Conservation (phyloP, 2,113 vertebrate species). For the Epinephelus fuscoguttatus region DNA sequence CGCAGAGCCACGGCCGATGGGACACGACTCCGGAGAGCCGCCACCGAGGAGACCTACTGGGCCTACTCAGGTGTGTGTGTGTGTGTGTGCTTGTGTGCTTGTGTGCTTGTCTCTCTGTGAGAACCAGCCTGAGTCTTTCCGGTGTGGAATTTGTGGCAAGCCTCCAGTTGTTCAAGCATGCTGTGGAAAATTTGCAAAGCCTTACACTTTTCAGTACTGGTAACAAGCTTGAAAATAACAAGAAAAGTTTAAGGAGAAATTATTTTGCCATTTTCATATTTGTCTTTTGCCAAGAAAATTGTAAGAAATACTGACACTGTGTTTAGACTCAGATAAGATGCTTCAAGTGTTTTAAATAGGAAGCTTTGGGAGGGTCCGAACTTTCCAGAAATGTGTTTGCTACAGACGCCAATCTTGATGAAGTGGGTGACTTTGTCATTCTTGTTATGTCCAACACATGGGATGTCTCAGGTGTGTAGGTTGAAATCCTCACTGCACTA, state of each 20-base stretch:
- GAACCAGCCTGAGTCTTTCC: background rate
- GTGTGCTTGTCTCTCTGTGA: background rate
- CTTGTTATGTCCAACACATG: background rate
- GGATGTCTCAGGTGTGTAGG: background rate
- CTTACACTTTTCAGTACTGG: background rate
- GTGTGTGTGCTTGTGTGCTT: constrained; percentile 44
- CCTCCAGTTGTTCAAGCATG: background rate
- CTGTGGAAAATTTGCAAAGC: background rate
- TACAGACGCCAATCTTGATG: background rate
- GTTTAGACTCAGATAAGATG: background rate
- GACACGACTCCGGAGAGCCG: constrained; percentile 86
- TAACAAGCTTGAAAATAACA: background rate
- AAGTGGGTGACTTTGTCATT: background rate
- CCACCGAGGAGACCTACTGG: constrained; percentile 93
- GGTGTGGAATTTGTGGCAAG: background rate
- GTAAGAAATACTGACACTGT: background rate
- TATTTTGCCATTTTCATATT: background rate
- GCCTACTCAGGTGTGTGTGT: constrained; percentile 91
- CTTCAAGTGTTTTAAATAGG: background rate
- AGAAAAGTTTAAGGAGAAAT: background rate
- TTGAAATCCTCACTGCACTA: background rate
- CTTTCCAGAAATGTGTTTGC: background rate
- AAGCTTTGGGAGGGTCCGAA: background rate
- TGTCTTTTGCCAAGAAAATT: background rate
- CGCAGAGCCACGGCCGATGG: constrained; percentile 81